Base-by-base conservation (phyloP, 2,113 vertebrate species). In the Paramisgurnus dabryanus region DNA sequence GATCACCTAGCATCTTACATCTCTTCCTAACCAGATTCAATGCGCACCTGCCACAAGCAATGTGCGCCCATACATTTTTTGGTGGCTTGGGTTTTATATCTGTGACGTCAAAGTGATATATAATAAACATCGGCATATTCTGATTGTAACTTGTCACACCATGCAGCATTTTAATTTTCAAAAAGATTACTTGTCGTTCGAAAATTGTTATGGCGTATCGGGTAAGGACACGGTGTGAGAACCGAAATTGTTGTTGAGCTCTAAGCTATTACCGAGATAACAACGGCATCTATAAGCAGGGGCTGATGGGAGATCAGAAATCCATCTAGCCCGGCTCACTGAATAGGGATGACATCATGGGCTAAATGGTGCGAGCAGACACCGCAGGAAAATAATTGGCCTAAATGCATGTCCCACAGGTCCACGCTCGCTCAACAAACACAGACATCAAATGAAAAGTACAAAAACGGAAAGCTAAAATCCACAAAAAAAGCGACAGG, bases 321-420 rank as follows among this genome's bases (percentile, higher is more conserved):
- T 88, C 83, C 86, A 87, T 85, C 65, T 58, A 68, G 34, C 66
- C 85, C 61, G 69, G 75, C 82, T 50, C 7, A 34, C 70, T 43
- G 84, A 86, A 67, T 64, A 40, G 80, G 82, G 87, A 89, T 67
- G 49, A 75, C 65, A 75, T 85, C 18, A 80, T 27, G 75, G 50
- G 71, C 39, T 81, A 72, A 70, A 81, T 84, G 81, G 80, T 86
- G 71, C 78, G 82, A 40, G 65, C 73, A 78, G 60, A 6, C 41
- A 68, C 69, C 50, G 34, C 22, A 71, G 49, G 40, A 34, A n/a
- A 66, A 27, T 78, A 72, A 84, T 58, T 61, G 9, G 50, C n/a
- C 47, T 63, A 18, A 50, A 40, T 3, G 53, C 17, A 57, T 41
- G 43, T 71, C 80, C 73, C 79, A 76, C 76, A 8, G 67, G 67